phyloP scores from a whole-genome alignment of 2,888 invertebrate genomes.

The Cheilosia grossa region DNA sequence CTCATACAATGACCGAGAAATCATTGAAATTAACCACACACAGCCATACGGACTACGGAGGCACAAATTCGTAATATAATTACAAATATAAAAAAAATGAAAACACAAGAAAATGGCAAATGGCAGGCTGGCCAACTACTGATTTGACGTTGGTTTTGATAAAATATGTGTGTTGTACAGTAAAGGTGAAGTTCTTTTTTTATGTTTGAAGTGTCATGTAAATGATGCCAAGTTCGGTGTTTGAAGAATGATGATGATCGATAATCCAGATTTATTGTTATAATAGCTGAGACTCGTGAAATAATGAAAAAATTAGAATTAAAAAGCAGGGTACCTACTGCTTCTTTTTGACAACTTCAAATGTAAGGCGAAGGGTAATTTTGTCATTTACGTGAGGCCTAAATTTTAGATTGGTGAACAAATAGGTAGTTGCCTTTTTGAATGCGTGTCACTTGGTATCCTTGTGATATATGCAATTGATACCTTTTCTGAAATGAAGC shows the following conservation, averaged over 20 bases:
- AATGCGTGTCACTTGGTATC: no score
- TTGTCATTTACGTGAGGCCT: no score
- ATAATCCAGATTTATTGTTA: no score
- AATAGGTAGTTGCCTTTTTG: no score
- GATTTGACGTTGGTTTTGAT: conserved; percentile 55
- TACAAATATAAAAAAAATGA: conserved; percentile 68
- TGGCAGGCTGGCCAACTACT: conserved; percentile 64
- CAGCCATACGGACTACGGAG: conserved; percentile 67
- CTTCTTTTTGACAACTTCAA: no score
- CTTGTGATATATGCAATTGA: no score
- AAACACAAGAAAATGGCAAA: conserved; percentile 74
- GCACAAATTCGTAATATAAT: conserved; percentile 64
- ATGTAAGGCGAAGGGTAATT: no score
- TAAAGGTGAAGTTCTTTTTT: conserved; percentile 3
- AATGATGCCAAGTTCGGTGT: conserved; percentile 31
- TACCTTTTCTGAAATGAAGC: no score
- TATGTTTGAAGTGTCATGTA: neutral
- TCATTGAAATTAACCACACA: conserved; percentile 31
- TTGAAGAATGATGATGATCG: neutral
- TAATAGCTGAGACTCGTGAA: no score
- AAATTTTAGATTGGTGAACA: no score
- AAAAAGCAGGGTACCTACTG: no score
- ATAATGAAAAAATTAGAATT: no score
- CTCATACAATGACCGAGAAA: conserved; percentile 15
- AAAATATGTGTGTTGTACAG: conserved; percentile 47